These are phyloP conservation scores for Lepilemur septentrionalis DNA, from an alignment of 2,797 vertebrate species.

Conservation along the genomic window DNA sequence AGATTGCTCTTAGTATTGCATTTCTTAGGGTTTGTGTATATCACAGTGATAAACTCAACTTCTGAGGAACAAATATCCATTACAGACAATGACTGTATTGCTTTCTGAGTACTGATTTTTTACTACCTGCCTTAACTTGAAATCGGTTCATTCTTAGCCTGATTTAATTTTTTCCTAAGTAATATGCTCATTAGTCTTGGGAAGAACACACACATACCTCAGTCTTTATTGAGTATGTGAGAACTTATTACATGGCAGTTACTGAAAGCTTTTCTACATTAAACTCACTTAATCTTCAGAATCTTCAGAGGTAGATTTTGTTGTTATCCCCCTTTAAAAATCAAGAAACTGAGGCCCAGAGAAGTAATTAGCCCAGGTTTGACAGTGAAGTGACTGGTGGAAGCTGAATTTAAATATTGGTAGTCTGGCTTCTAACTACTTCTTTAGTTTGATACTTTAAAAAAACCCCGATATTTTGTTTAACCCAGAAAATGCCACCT, in stretches of 20 bases:
- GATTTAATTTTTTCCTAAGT: neutral
- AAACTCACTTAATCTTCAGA: neutral
- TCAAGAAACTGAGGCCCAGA: neutral
- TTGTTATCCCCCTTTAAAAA: neutral
- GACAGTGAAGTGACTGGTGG: neutral
- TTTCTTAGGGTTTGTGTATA: neutral
- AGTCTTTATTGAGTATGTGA: neutral
- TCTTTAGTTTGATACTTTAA: neutral
- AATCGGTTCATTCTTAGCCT: neutral
- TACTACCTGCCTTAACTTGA: neutral
- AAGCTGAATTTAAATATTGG: neutral
- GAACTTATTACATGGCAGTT: neutral
- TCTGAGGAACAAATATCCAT: neutral
- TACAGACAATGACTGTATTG: neutral
- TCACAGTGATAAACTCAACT: neutral
- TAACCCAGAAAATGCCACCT: neutral
- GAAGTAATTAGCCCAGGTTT: neutral
- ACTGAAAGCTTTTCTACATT: neutral
- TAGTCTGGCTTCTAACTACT: neutral
- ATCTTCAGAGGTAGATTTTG: neutral
- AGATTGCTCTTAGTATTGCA: neutral
- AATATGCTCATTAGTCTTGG: neutral
- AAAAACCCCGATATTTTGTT: neutral
- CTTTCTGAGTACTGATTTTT: neutral
- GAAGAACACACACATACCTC: neutral